A percentile compares a stretch with the other conserved stretches of the same genome.
phyloP scores from a whole-genome alignment of 2,888 invertebrate species.

The Andrena camellia region DNA sequence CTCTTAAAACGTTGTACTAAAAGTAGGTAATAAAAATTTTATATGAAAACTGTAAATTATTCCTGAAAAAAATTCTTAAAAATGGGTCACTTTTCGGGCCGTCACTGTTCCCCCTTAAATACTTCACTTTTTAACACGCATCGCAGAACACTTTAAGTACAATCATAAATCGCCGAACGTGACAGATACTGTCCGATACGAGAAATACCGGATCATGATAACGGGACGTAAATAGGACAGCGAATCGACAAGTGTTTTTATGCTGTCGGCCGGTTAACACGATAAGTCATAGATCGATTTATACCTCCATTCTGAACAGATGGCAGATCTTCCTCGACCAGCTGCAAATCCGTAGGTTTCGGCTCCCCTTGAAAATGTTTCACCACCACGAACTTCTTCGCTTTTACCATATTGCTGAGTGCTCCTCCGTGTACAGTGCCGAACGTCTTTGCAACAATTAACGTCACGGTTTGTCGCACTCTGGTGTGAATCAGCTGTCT shows the following conservation, averaged over 20 bases:
- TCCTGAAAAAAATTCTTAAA: no score
- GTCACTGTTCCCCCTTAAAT: no score
- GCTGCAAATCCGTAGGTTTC: conserved; percentile 88
- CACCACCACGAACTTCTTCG: conserved; percentile 88
- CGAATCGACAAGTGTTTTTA: background rate
- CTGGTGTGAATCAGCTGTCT: background rate
- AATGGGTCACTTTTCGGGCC: no score
- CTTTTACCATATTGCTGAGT: conserved; percentile 85
- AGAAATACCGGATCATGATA: background rate
- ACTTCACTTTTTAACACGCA: no score
- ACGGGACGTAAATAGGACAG: background rate
- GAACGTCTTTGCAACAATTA: background rate
- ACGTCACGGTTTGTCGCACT: background rate
- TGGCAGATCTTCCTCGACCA: conserved; percentile 89
- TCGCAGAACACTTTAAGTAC: background rate
- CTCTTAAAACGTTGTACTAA: no score
- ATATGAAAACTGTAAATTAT: no score
- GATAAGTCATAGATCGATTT: background rate
- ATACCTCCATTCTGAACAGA: conserved; percentile 89
- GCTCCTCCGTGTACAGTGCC: background rate
- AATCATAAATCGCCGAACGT: background rate
- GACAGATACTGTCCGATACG: background rate
- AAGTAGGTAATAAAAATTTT: no score
- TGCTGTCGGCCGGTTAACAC: background rate
- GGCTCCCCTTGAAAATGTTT: conserved; percentile 90